These are phyloP conservation scores for Naso thynnoides DNA, from an alignment of 2,797 vertebrate species.

Conservation along the genomic window DNA sequence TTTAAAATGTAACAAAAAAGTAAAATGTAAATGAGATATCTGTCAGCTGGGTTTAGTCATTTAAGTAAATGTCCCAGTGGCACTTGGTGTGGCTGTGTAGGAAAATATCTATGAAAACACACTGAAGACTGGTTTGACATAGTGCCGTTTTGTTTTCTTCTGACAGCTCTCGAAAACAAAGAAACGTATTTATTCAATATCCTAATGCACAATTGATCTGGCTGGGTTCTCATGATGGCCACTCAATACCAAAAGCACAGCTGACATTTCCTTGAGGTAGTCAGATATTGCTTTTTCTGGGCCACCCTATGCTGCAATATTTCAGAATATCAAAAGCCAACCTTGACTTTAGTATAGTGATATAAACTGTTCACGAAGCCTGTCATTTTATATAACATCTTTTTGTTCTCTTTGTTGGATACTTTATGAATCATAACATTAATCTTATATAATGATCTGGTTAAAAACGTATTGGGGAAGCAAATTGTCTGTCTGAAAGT, in stretches of 20 bases:
- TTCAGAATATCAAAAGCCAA: slow-evolving; percentile 23
- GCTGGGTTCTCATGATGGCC: slow-evolving; percentile 16
- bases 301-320: slow-evolving; percentile 1
- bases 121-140: slow-evolving; percentile 16
- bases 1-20: slow-evolving; percentile 46
- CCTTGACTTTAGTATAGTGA: slow-evolving; percentile 2
- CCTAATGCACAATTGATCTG: slow-evolving; percentile 34
- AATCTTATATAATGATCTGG: neutral
- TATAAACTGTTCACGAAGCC: slow-evolving; percentile 6
- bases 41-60: slow-evolving; percentile 32
- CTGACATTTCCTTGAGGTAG: slow-evolving; percentile 31
- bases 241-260: neutral
- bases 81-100: neutral
- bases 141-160: slow-evolving; percentile 22
- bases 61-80: slow-evolving; percentile 25
- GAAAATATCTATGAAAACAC: slow-evolving; percentile 13
- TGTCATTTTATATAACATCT: neutral
- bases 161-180: slow-evolving; percentile 34
- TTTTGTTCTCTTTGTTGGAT: neutral
- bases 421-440: neutral
- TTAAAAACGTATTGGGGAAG: neutral
- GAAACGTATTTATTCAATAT: slow-evolving; percentile 11
- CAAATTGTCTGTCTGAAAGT: slow-evolving; percentile 1
- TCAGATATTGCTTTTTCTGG: slow-evolving; percentile 8
- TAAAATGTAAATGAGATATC: slow-evolving; percentile 48